Percentiles rank a stretch among this genome's conserved stretches.
phyloP scores from a whole-genome alignment of 53 echinoderm and acorn worm genomes.

The Crossaster papposus region DNA sequence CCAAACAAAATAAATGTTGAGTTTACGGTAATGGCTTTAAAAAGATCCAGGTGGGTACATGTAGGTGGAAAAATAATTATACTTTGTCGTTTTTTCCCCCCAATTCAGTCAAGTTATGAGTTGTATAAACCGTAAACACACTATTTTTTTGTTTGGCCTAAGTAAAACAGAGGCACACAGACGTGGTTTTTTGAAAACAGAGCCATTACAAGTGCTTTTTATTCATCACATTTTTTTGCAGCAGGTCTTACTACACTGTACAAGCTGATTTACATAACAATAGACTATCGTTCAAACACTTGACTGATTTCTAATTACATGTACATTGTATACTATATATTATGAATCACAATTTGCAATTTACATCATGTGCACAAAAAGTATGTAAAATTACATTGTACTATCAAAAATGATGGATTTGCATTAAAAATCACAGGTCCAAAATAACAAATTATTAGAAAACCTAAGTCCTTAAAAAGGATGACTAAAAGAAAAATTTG shows the following conservation, averaged over 20 bases:
- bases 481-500: background rate
- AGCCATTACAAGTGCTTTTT: conserved; percentile 44
- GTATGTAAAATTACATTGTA: background rate
- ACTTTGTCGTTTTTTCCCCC: no score
- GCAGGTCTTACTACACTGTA: conserved; percentile 41
- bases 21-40: no score
- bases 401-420: background rate
- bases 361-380: background rate
- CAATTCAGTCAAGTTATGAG: no score
- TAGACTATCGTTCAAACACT: conserved; percentile 21
- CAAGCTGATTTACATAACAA: conserved; percentile 50
- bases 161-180: background rate
- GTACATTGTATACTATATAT: background rate
- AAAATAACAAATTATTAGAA: background rate
- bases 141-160: no score
- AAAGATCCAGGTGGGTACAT: no score
- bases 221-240: conserved; percentile 46
- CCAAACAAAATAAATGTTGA: no score
- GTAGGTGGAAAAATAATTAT: no score
- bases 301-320: conserved; percentile 16
- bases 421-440: background rate
- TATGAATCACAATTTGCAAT: background rate
- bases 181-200: background rate
- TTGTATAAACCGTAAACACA: no score
- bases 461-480: background rate